These are phyloP conservation scores for Corythaixoides concolor DNA, from an alignment of 2,113 vertebrate species.

Conservation along the genomic window DNA sequence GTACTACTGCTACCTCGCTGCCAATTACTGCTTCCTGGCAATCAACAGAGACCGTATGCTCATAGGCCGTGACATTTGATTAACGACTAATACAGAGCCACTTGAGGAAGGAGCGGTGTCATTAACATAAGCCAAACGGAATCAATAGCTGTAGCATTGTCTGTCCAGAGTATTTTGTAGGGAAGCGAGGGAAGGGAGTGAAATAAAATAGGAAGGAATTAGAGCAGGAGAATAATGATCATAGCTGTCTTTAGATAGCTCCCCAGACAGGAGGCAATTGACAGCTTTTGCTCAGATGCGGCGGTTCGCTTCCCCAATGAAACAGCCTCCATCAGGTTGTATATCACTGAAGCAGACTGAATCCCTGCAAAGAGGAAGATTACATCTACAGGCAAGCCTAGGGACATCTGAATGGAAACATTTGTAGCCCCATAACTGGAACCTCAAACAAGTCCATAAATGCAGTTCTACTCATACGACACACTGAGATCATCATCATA, in stretches of 20 bases:
- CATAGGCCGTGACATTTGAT: background rate
- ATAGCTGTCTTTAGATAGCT: background rate
- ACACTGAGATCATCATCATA: background rate
- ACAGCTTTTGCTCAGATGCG: background rate
- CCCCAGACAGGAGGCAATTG: background rate
- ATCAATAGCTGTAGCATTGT: background rate
- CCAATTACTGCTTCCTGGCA: background rate
- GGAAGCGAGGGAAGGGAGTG: background rate
- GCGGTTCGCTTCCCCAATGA: background rate
- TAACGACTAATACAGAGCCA: background rate
- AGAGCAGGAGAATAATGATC: background rate
- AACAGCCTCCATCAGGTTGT: background rate
- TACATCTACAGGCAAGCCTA: background rate
- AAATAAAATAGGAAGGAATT: background rate
- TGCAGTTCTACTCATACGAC: background rate
- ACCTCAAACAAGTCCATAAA: background rate
- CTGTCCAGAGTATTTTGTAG: background rate
- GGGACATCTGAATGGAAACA: background rate
- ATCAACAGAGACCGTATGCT: background rate
- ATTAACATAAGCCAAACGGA: background rate
- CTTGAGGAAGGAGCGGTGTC: background rate
- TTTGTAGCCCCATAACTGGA: background rate
- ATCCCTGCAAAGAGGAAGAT: background rate
- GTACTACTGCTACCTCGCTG: background rate
- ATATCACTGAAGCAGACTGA: background rate